Evolutionary conservation across 1,140 invertebrate genomes (phyloP).

Genomic region (Triops longicaudatus): DNA sequence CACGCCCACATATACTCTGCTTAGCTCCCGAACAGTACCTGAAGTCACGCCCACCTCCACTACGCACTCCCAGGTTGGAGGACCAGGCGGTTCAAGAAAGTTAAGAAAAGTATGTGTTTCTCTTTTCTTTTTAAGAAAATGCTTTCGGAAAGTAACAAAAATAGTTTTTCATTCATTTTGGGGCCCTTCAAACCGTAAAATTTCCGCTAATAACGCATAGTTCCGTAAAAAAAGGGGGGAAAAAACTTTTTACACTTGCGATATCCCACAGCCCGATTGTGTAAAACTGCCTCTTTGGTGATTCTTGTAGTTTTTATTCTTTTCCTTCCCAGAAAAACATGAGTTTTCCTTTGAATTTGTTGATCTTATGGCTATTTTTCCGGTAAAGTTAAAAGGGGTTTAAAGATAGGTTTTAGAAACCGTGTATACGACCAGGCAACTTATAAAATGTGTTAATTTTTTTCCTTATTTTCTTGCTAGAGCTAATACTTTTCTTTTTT

Average conservation of each 20-base stretch:
- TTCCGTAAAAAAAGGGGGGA: too few species aligned
- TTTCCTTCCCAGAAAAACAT: too few species aligned
- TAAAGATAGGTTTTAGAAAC: not conserved
- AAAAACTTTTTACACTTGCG: too few species aligned
- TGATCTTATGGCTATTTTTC: too few species aligned
- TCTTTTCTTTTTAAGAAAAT: not conserved
- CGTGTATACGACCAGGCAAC: not conserved
- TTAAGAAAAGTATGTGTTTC: not conserved
- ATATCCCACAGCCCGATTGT: too few species aligned
- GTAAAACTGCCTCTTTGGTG: too few species aligned
- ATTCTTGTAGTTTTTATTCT: too few species aligned
- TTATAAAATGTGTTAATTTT: not conserved
- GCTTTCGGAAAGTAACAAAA: not conserved
- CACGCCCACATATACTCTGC: not conserved
- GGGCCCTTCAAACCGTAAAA: too few species aligned
- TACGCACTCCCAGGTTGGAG: not conserved
- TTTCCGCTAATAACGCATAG: too few species aligned
- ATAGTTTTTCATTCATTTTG: not conserved
- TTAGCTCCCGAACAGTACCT: slow-evolving; percentile 10
- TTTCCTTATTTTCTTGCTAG: too few species aligned
- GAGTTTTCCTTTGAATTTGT: too few species aligned
- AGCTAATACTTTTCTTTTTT: not conserved
- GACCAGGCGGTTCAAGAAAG: not conserved
- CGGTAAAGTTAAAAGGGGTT: not conserved
- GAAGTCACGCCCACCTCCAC: slow-evolving; percentile 5